phyloP scores from a whole-genome alignment of 2,113 vertebrate genomes.

The Poecile atricapillus region DNA sequence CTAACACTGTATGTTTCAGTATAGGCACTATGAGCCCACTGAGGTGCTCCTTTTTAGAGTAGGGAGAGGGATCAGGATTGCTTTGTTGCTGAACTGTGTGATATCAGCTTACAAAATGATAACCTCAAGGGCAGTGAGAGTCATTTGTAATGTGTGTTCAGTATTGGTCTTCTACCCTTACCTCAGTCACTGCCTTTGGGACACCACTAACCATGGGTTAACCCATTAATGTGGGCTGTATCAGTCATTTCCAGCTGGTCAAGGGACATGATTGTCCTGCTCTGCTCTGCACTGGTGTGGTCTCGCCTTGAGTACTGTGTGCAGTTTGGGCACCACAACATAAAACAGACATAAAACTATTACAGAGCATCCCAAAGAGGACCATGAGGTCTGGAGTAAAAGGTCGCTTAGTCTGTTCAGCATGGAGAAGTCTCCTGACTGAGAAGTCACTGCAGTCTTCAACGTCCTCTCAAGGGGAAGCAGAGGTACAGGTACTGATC shows the following conservation, averaged over 20 bases:
- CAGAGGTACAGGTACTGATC: neutral
- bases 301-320: neutral
- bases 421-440: too few relatives aligned
- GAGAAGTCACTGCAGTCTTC: neutral
- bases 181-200: neutral
- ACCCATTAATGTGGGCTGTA: neutral
- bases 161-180: neutral
- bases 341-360: neutral
- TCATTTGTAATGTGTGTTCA: neutral
- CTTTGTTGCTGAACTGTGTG: neutral
- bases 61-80: neutral
- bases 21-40: neutral
- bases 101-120: accelerated
- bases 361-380: neutral
- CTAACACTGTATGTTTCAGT: neutral
- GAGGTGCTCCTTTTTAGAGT: neutral
- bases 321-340: neutral
- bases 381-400: neutral
- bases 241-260: neutral
- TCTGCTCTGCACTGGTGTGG: neutral
- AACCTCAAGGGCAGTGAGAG: neutral
- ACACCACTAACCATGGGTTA: neutral
- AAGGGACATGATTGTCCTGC: neutral
- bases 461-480: neutral
- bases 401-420: neutral